These are phyloP conservation scores for Drosophila littoralis DNA, from an alignment of 1,140 invertebrate species.

Conservation along the genomic window DNA sequence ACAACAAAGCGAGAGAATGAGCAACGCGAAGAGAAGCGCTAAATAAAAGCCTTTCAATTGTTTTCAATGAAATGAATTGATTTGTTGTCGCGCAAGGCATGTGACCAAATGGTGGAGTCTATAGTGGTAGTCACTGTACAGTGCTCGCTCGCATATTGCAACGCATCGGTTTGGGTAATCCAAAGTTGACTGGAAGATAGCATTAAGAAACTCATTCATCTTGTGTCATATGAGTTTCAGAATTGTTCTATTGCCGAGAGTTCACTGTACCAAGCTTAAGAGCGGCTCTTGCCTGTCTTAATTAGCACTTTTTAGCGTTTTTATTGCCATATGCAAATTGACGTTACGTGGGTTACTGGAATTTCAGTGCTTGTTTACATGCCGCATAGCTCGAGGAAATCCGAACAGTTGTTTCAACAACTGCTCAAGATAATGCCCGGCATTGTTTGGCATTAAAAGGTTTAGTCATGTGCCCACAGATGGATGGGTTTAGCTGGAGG, in stretches of 20 bases:
- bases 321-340: conserved; percentile 64
- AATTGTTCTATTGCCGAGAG: neutral
- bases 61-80: conserved; percentile 80
- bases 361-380: conserved; percentile 65
- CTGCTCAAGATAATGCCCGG: conserved; percentile 21
- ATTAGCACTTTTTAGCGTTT: conserved; percentile 53
- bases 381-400: conserved; percentile 52
- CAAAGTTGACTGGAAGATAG: no score
- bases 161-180: no score
- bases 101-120: conserved; percentile 39
- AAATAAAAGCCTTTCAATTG: conserved; percentile 65
- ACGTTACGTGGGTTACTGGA: conserved; percentile 73
- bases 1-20: conserved; percentile 10
- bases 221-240: neutral
- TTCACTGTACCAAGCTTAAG: conserved; percentile 7
- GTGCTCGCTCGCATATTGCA: neutral
- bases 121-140: neutral
- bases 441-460: conserved; percentile 1
- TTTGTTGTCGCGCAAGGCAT: conserved; percentile 63
- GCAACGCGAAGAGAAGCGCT: neutral
- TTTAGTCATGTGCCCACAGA: conserved; percentile 9
- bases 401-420: conserved; percentile 75
- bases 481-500: neutral
- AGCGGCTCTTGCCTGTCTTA: conserved; percentile 58
- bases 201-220: no score